These are phyloP conservation scores for Baccha elongata DNA, from an alignment of 2,888 invertebrate species.

Conservation along the genomic window DNA sequence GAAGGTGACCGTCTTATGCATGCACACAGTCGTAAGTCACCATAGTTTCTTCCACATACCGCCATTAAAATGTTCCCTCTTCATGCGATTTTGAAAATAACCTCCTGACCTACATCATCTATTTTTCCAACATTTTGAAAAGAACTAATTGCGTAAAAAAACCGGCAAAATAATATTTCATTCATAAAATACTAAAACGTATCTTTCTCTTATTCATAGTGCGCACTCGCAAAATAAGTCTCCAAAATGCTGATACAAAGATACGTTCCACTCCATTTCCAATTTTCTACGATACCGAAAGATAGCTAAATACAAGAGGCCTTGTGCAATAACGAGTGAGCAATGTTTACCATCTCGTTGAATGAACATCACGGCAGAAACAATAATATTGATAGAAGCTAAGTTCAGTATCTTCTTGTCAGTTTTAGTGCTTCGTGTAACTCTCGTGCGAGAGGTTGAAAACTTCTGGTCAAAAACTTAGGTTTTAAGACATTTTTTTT, in stretches of 20 bases:
- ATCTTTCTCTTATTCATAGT: constrained; percentile 2
- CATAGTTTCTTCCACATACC: not conserved
- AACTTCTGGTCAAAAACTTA: not conserved
- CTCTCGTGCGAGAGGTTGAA: constrained; percentile 48
- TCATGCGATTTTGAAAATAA: constrained; percentile 2
- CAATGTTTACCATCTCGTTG: constrained; percentile 53
- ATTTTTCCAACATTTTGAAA: not conserved
- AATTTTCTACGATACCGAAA: not conserved
- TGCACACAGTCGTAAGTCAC: not conserved
- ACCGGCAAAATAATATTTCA: constrained; percentile 46
- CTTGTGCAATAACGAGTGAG: not conserved
- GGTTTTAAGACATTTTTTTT: no score
- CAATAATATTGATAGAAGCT: constrained; percentile 26
- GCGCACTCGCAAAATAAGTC: constrained; percentile 57
- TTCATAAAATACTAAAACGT: constrained; percentile 46
- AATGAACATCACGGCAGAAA: constrained; percentile 43
- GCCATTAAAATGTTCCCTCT: not conserved
- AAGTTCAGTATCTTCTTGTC: constrained; percentile 36
- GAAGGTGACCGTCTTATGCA: not conserved
- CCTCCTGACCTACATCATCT: constrained; percentile 59
- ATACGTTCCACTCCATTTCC: constrained; percentile 51
- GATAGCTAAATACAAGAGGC: not conserved
- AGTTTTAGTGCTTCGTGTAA: constrained; percentile 57
- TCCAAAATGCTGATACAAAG: constrained; percentile 65
- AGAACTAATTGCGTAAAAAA: no score